Evolutionary conservation across 2,113 vertebrate species (phyloP).

Genomic region (Aspidoscelis tigris): DNA sequence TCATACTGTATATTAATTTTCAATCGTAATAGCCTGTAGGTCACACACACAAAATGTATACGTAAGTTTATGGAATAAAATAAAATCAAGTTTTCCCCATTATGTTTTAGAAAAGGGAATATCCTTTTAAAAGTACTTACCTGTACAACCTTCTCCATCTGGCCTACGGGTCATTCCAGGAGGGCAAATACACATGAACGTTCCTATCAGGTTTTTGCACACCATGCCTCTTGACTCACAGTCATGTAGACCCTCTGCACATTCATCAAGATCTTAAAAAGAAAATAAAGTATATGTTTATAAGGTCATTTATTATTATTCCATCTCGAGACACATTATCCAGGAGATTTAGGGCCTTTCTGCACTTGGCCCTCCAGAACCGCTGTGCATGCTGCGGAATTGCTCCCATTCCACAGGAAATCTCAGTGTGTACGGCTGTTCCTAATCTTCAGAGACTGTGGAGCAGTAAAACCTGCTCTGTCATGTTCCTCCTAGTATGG

Average conservation of each 20-base stretch:
- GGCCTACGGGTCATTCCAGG: constrained; percentile 79
- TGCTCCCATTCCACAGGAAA: too few relatives aligned
- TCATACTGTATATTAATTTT: not conserved
- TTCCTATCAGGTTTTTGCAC: constrained; percentile 89
- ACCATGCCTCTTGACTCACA: constrained; percentile 85
- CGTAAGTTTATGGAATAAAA: not conserved
- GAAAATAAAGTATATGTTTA: not conserved
- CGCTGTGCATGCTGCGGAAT: too few relatives aligned
- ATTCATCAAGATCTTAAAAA: constrained; percentile 83
- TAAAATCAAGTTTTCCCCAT: not conserved
- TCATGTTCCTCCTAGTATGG: too few relatives aligned
- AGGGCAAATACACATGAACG: constrained; percentile 88
- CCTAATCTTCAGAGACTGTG: too few relatives aligned
- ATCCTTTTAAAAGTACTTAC: constrained; percentile 63
- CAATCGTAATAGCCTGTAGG: not conserved
- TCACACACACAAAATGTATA: not conserved
- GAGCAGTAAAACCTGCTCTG: too few relatives aligned
- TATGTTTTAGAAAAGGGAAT: not conserved
- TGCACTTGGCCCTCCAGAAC: too few relatives aligned
- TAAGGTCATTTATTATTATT: not conserved
- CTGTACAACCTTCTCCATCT: constrained; percentile 83
- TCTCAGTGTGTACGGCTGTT: too few relatives aligned
- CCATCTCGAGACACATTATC: not conserved
- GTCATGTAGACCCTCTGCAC: constrained; percentile 81
- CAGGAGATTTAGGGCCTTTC: not conserved